A percentile compares a stretch with the other conserved stretches of the same genome.
Conservation (phyloP, 2,113 vertebrate genomes). For the Melospiza georgiana region DNA sequence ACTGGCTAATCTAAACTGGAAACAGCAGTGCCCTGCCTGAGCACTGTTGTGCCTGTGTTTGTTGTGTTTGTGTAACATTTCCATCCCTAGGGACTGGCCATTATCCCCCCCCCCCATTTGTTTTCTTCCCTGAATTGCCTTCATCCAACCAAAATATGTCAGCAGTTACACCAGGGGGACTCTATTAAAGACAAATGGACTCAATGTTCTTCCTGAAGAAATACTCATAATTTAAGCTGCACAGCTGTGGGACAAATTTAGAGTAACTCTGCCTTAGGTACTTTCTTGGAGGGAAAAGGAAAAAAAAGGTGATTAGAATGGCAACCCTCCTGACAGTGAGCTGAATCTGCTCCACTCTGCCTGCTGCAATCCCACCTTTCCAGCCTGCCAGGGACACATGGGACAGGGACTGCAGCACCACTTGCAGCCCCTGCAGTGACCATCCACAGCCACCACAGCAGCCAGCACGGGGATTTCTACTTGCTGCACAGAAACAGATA, state of each 20-base stretch:
- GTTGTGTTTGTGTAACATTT: slow-evolving; percentile 22
- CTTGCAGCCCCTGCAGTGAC: background rate
- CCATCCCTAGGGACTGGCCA: background rate
- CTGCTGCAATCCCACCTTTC: background rate
- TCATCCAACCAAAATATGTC: slow-evolving; percentile 33
- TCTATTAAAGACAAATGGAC: slow-evolving; percentile 35
- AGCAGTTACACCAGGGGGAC: background rate
- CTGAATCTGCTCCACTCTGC: background rate
- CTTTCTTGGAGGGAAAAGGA: background rate
- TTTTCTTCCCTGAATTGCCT: slow-evolving; percentile 40
- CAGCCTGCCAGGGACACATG: background rate
- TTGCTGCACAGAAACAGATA: rapidly evolving
- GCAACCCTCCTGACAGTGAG: background rate
- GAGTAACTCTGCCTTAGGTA: background rate
- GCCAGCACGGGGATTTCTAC: background rate
- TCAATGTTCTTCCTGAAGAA: slow-evolving; percentile 9
- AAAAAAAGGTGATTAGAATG: background rate
- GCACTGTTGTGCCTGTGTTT: background rate
- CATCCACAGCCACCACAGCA: background rate
- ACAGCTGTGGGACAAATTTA: background rate
- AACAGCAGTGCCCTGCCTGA: background rate
- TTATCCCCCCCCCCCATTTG: background rate
- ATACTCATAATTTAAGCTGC: slow-evolving; percentile 7
- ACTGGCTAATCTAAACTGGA: slow-evolving; percentile 35
- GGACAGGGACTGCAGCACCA: background rate